Evolutionary conservation across 2,888 invertebrate species (phyloP).

Genomic region (Clostera curtula): DNA sequence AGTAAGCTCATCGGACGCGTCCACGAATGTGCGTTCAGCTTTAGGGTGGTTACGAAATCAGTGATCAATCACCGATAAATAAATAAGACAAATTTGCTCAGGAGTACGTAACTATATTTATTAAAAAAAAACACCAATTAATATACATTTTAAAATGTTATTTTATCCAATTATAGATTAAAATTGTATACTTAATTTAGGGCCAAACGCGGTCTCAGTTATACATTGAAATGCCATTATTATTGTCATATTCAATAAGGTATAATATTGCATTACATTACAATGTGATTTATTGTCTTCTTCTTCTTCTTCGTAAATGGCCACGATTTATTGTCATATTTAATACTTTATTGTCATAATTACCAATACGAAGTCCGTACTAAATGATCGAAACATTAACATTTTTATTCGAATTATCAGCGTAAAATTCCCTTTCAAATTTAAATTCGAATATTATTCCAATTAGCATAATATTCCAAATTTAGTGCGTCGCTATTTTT

Average conservation of each 20-base stretch:
- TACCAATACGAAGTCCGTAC: too few species aligned
- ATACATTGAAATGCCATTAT: too few species aligned
- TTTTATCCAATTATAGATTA: slow-evolving; percentile 42
- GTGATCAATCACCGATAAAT: not conserved
- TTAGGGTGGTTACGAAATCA: not conserved
- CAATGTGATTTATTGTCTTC: slow-evolving; percentile 23
- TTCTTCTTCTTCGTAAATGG: too few species aligned
- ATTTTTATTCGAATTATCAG: too few species aligned
- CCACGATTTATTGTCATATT: too few species aligned
- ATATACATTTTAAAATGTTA: slow-evolving; percentile 65
- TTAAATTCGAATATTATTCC: too few species aligned
- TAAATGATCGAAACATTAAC: too few species aligned
- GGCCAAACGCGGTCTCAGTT: slow-evolving; percentile 36
- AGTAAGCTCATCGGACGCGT: too few species aligned
- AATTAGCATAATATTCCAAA: too few species aligned
- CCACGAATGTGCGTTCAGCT: not conserved
- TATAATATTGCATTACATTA: slow-evolving; percentile 14
- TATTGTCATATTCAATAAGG: slow-evolving; percentile 9
- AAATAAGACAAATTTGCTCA: slow-evolving; percentile 55
- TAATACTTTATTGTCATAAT: too few species aligned
- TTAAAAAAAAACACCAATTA: slow-evolving; percentile 68
- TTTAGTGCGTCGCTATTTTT: too few species aligned
- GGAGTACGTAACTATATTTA: slow-evolving; percentile 71
- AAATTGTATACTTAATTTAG: slow-evolving; percentile 41
- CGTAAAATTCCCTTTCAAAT: too few species aligned